Evolutionary conservation across 2,113 vertebrate species (phyloP), one percentile per base, ranked within the genome.

Genomic region (Triplophysa siluroides): DNA sequence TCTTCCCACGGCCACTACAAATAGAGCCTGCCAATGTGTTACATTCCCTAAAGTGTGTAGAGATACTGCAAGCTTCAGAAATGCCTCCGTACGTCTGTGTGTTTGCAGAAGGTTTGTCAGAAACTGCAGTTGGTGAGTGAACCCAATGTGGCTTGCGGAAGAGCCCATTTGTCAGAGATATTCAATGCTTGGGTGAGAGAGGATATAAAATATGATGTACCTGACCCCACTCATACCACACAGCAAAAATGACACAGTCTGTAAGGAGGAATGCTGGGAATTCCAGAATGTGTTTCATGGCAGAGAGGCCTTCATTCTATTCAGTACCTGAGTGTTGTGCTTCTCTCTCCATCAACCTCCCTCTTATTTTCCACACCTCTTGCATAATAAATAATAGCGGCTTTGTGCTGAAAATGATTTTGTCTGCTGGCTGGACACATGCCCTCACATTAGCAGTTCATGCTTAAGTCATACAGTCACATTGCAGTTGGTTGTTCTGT

Each of bases 1-100:
- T 88, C 89, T 90, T 92, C 91, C 90, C 90, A 91, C 91, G 87
- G 88, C 88, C 88, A 89, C 90, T 89, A 90, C 90, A 91, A 92
- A 91, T 88, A 91, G 87, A 89, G 52, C 8, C 87, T 86, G 87
- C 62, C 83, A 87, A 91, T 77, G 88, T 91, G 91, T 86, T 90
- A 91, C 88, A 92, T 93, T 92, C 89, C 87, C 5, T 88, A 88
- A 89, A 82, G 18, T 65, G 87, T 87, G 87, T 85, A 79, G 75
- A 88, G 81, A 89, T 70, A 58, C 87, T 87, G 87, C 29, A 83
- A 89, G 87, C 88, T 89, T 89, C 87, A 88, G 86, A 63, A 76
- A 50, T 65, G 61, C 74, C 71, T 61, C 85, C 85, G 86, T 87
- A 69, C 72, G 78, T 85, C 43, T 88, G 69, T 89, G 89, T 91